Evolutionary conservation across 2,888 invertebrate species (phyloP).

Genomic region (Dryobotodes eremita): DNA sequence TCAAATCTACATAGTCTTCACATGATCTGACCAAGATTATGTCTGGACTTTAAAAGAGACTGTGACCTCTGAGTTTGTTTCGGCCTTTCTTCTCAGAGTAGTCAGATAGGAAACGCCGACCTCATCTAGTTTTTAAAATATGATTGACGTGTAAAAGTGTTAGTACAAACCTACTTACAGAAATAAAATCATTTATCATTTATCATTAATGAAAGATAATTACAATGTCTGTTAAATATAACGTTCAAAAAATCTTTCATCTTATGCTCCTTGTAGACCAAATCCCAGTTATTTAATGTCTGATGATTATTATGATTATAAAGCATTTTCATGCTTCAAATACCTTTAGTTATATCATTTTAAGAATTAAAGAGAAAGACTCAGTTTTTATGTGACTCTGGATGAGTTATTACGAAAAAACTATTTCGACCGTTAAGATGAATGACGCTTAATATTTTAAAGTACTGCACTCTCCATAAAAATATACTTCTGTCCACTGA

Average conservation of each 20-base stretch:
- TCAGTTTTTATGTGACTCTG: neutral
- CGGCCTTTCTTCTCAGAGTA: no score
- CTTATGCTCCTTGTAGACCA: neutral
- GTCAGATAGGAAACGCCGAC: no score
- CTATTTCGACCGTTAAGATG: neutral
- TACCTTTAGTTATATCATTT: neutral
- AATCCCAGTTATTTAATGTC: neutral
- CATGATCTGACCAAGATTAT: no score
- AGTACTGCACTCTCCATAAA: conserved; percentile 11
- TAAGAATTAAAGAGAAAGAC: neutral
- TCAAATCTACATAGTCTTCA: no score
- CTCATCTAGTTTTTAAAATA: no score
- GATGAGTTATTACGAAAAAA: neutral
- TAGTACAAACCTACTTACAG: no score
- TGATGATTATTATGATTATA: neutral
- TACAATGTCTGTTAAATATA: neutral
- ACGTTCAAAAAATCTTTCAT: neutral
- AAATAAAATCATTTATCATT: no score
- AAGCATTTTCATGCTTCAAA: neutral
- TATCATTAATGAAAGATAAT: neutral
- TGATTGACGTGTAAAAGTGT: no score
- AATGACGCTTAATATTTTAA: conserved; percentile 16
- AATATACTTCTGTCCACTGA: neutral
- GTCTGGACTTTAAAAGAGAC: no score
- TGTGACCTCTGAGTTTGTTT: no score